These are phyloP conservation scores for Pristis pectinata DNA, from an alignment of 2,797 vertebrate genomes.

Conservation along the genomic window DNA sequence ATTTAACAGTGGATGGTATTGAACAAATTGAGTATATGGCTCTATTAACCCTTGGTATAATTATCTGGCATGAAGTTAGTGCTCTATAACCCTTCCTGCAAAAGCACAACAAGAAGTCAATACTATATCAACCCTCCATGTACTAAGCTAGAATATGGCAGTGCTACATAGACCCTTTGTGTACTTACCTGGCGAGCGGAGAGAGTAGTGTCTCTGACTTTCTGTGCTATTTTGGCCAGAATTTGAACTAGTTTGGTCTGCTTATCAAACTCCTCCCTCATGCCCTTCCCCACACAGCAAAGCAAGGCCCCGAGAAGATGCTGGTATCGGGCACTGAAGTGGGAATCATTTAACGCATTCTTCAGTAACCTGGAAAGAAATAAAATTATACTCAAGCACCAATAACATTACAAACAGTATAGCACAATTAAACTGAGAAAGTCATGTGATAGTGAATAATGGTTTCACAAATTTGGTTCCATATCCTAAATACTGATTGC, in stretches of 20 bases:
- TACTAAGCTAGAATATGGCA: neutral
- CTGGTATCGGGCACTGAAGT: constrained; percentile 91
- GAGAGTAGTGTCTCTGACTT: constrained; percentile 71
- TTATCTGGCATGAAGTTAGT: too few species aligned
- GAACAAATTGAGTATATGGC: too few species aligned
- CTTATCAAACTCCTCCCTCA: constrained; percentile 83
- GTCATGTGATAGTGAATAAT: neutral
- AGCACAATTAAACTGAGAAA: neutral
- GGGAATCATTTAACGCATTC: constrained; percentile 85
- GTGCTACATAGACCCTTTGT: neutral
- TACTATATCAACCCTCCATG: neutral
- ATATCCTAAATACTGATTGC: neutral
- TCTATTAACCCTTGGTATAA: too few species aligned
- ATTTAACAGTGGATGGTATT: neutral
- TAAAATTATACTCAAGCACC: neutral
- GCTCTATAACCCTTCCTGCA: too few species aligned
- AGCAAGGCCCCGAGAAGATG: constrained; percentile 84
- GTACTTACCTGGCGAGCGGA: constrained; percentile 74
- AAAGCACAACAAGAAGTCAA: too few species aligned
- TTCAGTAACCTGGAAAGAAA: constrained; percentile 75
- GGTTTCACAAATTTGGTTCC: neutral
- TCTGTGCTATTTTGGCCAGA: constrained; percentile 75
- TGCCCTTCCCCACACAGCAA: constrained; percentile 84
- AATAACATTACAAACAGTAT: neutral
- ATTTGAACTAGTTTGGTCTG: constrained; percentile 82